Conservation (phyloP, 2,888 invertebrate genomes). For the Labia minor region DNA sequence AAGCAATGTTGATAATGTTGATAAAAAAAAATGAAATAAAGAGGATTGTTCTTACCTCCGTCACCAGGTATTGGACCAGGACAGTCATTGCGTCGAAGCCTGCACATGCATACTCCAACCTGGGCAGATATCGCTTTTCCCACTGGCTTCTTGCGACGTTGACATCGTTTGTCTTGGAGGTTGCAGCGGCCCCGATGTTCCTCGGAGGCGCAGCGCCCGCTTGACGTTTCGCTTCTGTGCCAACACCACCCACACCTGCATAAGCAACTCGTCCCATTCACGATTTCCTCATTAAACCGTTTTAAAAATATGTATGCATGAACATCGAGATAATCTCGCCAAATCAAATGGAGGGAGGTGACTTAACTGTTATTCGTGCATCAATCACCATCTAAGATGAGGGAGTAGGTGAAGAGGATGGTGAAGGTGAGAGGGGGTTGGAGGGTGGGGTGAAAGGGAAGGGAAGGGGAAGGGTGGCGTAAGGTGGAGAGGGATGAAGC, state of each 20-base stretch:
- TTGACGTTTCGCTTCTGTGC: conserved; percentile 8
- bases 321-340: background rate
- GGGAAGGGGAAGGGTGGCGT: no score
- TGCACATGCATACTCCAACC: conserved; percentile 30
- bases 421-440: no score
- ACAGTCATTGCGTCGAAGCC: conserved; percentile 38
- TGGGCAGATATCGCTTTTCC: conserved; percentile 15
- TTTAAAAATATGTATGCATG: conserved; percentile 7
- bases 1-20: no score
- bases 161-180: background rate
- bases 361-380: background rate
- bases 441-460: no score
- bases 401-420: no score
- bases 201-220: background rate
- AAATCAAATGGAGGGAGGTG: background rate
- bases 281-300: conserved; percentile 1
- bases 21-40: no score
- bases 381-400: background rate
- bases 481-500: no score
- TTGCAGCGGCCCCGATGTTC: no score
- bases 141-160: background rate
- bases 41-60: conserved; percentile 37
- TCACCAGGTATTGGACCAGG: conserved; percentile 36
- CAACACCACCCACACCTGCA: conserved; percentile 1
- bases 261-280: background rate